Evolutionary conservation across 2,888 invertebrate species (phyloP), one percentile per base, ranked within the genome.

Genomic region (Epinotia brunnichana): DNA sequence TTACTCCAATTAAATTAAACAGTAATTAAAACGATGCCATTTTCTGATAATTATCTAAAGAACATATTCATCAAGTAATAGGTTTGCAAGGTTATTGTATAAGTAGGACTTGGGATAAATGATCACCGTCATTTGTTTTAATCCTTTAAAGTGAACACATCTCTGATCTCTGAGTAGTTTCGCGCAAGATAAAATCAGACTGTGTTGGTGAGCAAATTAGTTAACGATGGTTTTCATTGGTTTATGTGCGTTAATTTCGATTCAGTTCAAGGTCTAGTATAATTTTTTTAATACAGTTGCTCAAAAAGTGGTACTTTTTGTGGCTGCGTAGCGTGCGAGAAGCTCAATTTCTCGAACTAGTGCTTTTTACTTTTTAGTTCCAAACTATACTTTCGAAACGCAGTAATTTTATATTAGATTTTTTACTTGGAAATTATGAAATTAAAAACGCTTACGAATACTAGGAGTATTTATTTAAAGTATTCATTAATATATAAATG

Each of bases 201-300:
- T 29, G 29, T 57, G 29, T 57, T 29, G 13, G 19, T 48, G 11
- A 48, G 48, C 10, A 24, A 24, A 62, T 29, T 24, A 48, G 15
- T 62, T 48, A 29, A 62, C 29, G n/a, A 48, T 17, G 62, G 62
- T 48, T 9, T 62, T 51, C 51, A 51, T 35, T 19, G 51, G 35
- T 53, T 5, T 53, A 64, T 51, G 35, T 63, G 29, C 51, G 69
- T 51, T 61, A 29, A 59, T 63, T 69, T 21, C 21, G 15, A 41
- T 56, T 59, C 17, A 17, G 17, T 53, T 17, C 10, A 53, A 53
- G 19, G 53, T 53, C n/a, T n/a, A n/a, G n/a, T n/a, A n/a, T n/a
- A n/a, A n/a, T n/a, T n/a, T n/a, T n/a, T n/a, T n/a, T n/a, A n/a
- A n/a, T n/a, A n/a, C n/a, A n/a, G n/a, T n/a, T n/a, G n/a, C n/a